Evolutionary conservation across 2,797 vertebrate genomes (phyloP).

Genomic region (Cossypha caffra): DNA sequence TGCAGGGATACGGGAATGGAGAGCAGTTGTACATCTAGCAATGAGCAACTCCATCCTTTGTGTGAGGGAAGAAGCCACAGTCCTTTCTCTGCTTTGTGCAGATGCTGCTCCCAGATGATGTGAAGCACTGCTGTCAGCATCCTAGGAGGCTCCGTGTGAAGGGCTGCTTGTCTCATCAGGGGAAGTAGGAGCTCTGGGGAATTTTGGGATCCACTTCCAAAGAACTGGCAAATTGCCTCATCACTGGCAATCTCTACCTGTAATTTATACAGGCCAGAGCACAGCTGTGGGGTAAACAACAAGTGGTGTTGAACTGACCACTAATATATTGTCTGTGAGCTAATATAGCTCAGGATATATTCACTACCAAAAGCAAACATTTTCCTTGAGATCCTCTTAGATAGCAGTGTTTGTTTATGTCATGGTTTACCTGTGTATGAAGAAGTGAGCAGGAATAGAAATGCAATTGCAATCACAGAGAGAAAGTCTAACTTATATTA

Average conservation of each 20-base stretch:
- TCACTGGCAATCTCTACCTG: neutral
- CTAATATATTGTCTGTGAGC: neutral
- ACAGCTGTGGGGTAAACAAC: neutral
- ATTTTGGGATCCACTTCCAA: neutral
- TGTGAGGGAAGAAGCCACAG: neutral
- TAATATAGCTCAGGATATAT: constrained; percentile 18
- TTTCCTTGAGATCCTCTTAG: neutral
- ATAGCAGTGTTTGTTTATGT: neutral
- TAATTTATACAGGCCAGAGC: neutral
- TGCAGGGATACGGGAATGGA: neutral
- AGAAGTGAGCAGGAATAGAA: constrained; percentile 9
- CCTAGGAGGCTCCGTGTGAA: neutral
- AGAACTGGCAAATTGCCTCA: neutral
- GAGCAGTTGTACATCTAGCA: neutral
- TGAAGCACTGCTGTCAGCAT: neutral
- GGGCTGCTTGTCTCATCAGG: neutral
- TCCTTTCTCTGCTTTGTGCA: neutral
- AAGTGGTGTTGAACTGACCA: neutral
- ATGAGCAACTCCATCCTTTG: neutral
- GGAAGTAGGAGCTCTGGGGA: neutral
- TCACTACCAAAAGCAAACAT: neutral
- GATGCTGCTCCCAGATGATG: neutral
- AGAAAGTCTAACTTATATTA: constrained; percentile 33
- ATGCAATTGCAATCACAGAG: neutral
- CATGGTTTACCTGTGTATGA: neutral